These are phyloP conservation scores for Pachydiplax longipennis DNA, from an alignment of 2,888 invertebrate genomes.

Conservation along the genomic window DNA sequence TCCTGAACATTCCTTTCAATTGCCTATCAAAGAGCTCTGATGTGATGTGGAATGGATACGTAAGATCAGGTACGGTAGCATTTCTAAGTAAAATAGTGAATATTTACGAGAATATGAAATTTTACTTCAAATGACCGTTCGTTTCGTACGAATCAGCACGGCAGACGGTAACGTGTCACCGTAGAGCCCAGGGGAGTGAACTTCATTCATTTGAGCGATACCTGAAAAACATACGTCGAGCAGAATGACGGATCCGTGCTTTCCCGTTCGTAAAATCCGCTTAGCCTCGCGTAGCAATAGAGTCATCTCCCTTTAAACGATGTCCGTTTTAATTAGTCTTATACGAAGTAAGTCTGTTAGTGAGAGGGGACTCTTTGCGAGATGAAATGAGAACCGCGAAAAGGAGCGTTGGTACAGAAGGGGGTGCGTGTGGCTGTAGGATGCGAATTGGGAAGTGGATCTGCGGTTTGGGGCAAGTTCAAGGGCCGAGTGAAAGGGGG, in stretches of 20 bases:
- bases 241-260: background rate
- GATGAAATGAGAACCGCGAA: conserved; percentile 27
- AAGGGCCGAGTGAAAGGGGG: conserved; percentile 23
- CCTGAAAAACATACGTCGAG: background rate
- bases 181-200: no score
- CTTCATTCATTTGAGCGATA: no score
- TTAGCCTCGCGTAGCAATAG: background rate
- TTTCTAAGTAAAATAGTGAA: no score
- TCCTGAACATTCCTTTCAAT: no score
- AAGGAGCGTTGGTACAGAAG: background rate
- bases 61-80: no score
- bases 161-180: no score
- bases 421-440: background rate
- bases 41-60: no score
- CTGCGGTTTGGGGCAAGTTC: background rate
- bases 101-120: no score
- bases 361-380: background rate
- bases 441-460: conserved; percentile 51
- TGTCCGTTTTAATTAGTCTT: conserved; percentile 30
- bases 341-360: background rate
- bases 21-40: no score
- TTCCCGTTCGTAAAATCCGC: background rate
- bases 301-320: background rate
- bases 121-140: no score
- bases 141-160: no score